Evolutionary conservation across 1,140 invertebrate genomes (phyloP).

Genomic region (Trissolcus basalis): DNA sequence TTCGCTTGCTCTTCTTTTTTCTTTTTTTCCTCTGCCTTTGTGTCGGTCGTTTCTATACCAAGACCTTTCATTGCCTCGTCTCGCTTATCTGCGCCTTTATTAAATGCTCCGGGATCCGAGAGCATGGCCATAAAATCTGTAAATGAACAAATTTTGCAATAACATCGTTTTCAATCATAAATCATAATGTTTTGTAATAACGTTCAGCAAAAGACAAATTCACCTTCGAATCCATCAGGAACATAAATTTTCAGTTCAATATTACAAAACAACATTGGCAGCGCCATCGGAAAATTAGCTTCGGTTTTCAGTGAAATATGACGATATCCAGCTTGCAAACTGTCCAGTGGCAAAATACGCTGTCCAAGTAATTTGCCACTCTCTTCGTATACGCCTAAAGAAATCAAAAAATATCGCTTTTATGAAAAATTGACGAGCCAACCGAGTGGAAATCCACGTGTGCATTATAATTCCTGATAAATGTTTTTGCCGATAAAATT

Average conservation of each 20-base stretch:
- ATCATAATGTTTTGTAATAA: too few species aligned
- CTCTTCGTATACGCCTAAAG: constrained; percentile 93
- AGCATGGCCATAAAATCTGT: constrained; percentile 97
- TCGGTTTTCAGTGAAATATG: constrained; percentile 98
- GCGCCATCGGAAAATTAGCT: constrained; percentile 98
- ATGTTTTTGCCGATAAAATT: too few species aligned
- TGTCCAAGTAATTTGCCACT: constrained; percentile 98
- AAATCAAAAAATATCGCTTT: not conserved
- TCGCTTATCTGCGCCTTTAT: constrained; percentile 85
- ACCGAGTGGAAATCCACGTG: too few species aligned
- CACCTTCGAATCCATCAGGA: constrained; percentile 96
- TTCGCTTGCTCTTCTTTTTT: constrained; percentile 71
- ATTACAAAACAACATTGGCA: constrained; percentile 99
- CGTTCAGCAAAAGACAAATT: not conserved
- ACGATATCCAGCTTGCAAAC: constrained; percentile 96
- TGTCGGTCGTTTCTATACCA: constrained; percentile 73
- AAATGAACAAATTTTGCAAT: constrained; percentile 37
- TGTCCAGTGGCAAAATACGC: constrained; percentile 97
- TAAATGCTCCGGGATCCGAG: constrained; percentile 95
- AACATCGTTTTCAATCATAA: not conserved
- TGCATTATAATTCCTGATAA: too few species aligned
- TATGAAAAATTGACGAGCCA: not conserved
- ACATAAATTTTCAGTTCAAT: constrained; percentile 99
- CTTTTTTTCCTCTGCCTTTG: constrained; percentile 71
- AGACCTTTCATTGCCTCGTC: constrained; percentile 83